Conservation (phyloP, 2,888 invertebrate genomes). For the Tanytarsus gracilentus region DNA sequence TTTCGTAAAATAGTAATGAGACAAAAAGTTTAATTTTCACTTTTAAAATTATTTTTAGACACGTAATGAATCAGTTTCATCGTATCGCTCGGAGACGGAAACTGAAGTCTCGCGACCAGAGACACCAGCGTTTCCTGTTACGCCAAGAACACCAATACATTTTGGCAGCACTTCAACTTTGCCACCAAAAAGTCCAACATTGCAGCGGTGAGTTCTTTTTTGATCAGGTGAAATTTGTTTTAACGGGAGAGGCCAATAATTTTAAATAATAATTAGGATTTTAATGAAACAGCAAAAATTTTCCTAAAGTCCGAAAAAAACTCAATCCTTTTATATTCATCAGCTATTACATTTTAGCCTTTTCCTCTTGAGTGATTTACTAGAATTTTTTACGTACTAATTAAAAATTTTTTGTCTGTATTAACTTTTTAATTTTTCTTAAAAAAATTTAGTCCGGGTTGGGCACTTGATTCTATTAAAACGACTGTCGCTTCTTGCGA, state of each 20-base stretch:
- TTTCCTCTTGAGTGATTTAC: too few relatives aligned
- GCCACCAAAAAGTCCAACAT: constrained; percentile 73
- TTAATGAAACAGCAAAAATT: too few relatives aligned
- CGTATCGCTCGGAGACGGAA: constrained; percentile 54
- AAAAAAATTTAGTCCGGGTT: constrained; percentile 32
- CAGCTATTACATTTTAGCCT: too few relatives aligned
- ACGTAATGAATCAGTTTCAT: constrained; percentile 57
- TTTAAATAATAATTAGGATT: too few relatives aligned
- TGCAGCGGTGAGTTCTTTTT: constrained; percentile 50
- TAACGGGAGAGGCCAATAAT: too few relatives aligned
- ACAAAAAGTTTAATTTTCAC: not conserved
- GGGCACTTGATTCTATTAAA: constrained; percentile 35
- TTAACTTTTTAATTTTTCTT: too few relatives aligned
- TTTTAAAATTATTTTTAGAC: constrained; percentile 43
- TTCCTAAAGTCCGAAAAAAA: too few relatives aligned
- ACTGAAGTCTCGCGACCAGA: constrained; percentile 60
- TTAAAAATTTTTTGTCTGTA: too few relatives aligned
- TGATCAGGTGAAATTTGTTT: too few relatives aligned
- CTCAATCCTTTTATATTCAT: too few relatives aligned
- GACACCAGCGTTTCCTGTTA: constrained; percentile 89
- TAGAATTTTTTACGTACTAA: constrained; percentile 31
- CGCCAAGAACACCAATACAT: constrained; percentile 76
- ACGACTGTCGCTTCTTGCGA: constrained; percentile 34
- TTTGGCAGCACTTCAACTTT: constrained; percentile 54
- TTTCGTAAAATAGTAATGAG: not conserved